Percentiles rank a stretch among this genome's conserved stretches.
Conservation (phyloP, 2,113 vertebrate species). For the Mastomys coucha region DNA sequence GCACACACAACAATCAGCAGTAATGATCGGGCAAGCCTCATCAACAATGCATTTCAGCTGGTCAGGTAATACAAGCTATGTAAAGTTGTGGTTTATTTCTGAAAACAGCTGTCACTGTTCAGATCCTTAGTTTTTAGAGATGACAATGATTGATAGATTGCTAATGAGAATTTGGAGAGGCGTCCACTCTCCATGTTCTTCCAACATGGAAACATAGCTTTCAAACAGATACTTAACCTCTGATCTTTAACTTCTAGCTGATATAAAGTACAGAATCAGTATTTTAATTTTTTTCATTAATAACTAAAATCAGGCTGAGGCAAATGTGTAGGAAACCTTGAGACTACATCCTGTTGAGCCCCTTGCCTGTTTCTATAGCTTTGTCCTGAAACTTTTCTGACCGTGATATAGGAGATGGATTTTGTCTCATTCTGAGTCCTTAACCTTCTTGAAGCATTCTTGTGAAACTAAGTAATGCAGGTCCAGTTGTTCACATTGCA, state of each 20-base stretch:
- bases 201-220: slow-evolving; percentile 2
- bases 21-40: slow-evolving; percentile 93
- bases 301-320: neutral
- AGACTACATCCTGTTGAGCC: neutral
- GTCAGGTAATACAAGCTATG: slow-evolving; percentile 88
- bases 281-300: slow-evolving; percentile 45
- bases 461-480: neutral
- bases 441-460: neutral
- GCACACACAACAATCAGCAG: slow-evolving; percentile 90
- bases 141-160: slow-evolving; percentile 36
- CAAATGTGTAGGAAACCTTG: neutral
- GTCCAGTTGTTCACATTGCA: neutral
- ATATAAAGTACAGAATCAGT: slow-evolving; percentile 3
- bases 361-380: neutral
- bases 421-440: neutral
- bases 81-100: slow-evolving; percentile 27
- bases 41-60: slow-evolving; percentile 94
- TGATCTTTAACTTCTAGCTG: neutral
- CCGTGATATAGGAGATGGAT: neutral
- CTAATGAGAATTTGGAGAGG: slow-evolving; percentile 43
- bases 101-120: slow-evolving; percentile 46
- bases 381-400: neutral
- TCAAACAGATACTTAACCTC: slow-evolving; percentile 6
- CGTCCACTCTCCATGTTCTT: slow-evolving; percentile 34
- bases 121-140: slow-evolving; percentile 54